phyloP scores from a whole-genome alignment of 2,797 vertebrate genomes.

The Myotis myotis region DNA sequence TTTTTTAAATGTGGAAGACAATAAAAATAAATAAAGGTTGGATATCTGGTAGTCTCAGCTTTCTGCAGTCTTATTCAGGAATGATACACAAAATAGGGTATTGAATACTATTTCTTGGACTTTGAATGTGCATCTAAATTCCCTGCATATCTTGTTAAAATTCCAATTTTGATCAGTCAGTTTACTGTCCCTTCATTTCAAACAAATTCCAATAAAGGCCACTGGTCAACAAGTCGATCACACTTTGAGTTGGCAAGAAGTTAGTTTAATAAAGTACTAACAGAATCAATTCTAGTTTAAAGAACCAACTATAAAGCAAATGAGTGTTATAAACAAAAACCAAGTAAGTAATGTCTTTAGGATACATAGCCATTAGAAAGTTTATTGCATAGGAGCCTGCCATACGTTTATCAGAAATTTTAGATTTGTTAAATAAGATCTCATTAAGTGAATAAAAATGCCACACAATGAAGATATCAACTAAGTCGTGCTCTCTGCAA shows the following conservation, averaged over 20 bases:
- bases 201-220: background rate
- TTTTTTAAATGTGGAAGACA: background rate
- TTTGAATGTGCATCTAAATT: background rate
- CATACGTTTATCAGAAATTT: background rate
- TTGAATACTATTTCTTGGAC: background rate
- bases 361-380: background rate
- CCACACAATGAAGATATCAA: conserved; percentile 36
- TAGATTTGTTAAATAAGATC: conserved; percentile 26
- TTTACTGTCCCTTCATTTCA: background rate
- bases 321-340: background rate
- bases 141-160: background rate
- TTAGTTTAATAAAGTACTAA: background rate
- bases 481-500: background rate
- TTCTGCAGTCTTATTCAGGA: background rate
- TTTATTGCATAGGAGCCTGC: background rate
- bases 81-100: background rate
- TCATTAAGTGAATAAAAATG: conserved; percentile 38
- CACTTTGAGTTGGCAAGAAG: background rate
- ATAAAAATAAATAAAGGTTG: background rate
- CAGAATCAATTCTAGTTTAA: background rate
- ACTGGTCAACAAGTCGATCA: background rate
- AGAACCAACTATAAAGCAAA: background rate
- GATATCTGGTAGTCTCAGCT: background rate
- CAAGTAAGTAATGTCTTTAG: background rate
- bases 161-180: background rate